Percentiles rank a stretch among this genome's conserved stretches.
Evolutionary conservation across 1,140 invertebrate genomes (phyloP).

Genomic region (Carposina sasakii): DNA sequence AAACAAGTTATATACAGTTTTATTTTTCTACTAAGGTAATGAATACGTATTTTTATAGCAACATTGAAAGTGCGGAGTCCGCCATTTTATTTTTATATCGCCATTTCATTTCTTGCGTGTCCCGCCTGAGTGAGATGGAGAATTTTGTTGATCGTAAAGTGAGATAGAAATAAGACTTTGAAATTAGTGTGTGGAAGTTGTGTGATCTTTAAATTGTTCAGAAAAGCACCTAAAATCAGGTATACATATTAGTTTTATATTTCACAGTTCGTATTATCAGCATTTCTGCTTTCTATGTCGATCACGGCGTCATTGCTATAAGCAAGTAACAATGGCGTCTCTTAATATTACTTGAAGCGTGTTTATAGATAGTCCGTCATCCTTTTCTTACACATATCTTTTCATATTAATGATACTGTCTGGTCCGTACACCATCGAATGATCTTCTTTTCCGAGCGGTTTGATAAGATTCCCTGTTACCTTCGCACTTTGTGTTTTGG

Average conservation of each 20-base stretch:
- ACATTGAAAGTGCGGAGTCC: too few relatives aligned
- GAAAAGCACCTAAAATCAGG: constrained; percentile 9
- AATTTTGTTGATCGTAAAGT: constrained; percentile 66
- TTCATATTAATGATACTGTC: too few relatives aligned
- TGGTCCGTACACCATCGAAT: too few relatives aligned
- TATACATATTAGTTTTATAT: background rate
- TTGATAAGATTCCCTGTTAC: constrained; percentile 70
- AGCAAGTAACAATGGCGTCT: constrained; percentile 70
- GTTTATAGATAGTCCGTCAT: constrained; percentile 69
- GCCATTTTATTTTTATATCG: constrained; percentile 70
- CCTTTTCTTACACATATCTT: constrained; percentile 72
- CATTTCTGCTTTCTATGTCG: too few relatives aligned
- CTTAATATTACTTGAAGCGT: constrained; percentile 63
- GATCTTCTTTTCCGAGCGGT: constrained; percentile 65
- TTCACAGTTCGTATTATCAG: too few relatives aligned
- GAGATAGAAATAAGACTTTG: constrained; percentile 70
- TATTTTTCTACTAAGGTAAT: too few relatives aligned
- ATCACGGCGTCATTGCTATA: too few relatives aligned
- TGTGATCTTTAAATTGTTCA: constrained; percentile 18
- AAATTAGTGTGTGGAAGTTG: too few relatives aligned
- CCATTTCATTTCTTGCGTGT: constrained; percentile 71
- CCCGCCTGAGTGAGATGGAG: constrained; percentile 73
- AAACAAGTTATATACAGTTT: too few relatives aligned
- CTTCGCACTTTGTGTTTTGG: constrained; percentile 67
- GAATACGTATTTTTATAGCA: too few relatives aligned